These are phyloP conservation scores for Lanius collurio DNA, from an alignment of 2,113 vertebrate species.

Conservation along the genomic window DNA sequence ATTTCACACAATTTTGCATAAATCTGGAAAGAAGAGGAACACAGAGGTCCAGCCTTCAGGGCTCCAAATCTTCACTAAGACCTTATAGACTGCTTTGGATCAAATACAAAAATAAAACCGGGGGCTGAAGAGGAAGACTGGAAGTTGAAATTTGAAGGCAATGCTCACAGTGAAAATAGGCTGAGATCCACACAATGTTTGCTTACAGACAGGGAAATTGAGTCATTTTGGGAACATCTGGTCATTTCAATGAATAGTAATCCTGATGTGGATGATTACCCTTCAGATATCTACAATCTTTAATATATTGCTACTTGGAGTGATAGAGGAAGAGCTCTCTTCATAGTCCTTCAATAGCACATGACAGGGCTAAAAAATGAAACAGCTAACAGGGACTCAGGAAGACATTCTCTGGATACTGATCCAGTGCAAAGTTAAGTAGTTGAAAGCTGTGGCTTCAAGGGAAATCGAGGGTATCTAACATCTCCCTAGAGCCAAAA, in stretches of 20 bases:
- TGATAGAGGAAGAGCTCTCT: background rate
- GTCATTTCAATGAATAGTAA: background rate
- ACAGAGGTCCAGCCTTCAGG: background rate
- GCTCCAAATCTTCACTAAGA: background rate
- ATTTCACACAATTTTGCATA: background rate
- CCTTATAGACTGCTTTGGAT: background rate
- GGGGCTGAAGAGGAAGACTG: background rate
- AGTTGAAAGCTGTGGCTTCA: background rate
- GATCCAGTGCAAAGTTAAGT: background rate
- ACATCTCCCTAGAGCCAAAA: background rate
- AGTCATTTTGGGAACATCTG: background rate
- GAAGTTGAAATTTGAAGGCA: background rate
- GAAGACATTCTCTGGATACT: background rate
- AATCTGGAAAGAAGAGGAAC: background rate
- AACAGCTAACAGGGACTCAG: background rate
- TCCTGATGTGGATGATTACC: background rate
- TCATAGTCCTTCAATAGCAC: background rate
- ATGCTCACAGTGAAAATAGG: background rate
- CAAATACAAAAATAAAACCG: background rate
- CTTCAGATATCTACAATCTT: background rate
- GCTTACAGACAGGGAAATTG: background rate
- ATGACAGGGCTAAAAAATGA: background rate
- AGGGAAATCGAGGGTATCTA: background rate
- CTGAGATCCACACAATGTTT: rapidly evolving
- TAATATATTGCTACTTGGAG: background rate